A percentile compares a stretch with the other conserved stretches of the same genome.
phyloP scores from a whole-genome alignment of 2,797 vertebrate genomes.

The Chelonia mydas region DNA sequence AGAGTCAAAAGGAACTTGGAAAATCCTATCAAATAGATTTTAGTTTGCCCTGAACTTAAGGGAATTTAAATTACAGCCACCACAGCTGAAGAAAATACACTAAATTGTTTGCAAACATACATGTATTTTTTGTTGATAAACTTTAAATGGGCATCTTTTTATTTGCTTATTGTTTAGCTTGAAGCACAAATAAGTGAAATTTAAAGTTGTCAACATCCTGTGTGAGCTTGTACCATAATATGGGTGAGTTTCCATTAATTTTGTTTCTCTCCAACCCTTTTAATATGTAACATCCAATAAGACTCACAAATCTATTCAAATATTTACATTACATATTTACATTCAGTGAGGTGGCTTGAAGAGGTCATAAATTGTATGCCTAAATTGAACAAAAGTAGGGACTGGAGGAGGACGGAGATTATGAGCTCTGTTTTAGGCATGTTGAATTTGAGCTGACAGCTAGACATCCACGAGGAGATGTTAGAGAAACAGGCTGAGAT shows the following conservation, averaged over 20 bases:
- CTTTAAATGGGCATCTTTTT: not conserved
- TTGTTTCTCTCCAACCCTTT: not conserved
- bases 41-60: not conserved
- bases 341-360: conserved; percentile 57
- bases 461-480: not conserved
- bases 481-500: not conserved
- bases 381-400: conserved; percentile 19
- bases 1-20: not conserved
- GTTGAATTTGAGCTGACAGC: not conserved
- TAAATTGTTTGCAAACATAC: too few relatives aligned
- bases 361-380: conserved; percentile 9
- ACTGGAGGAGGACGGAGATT: not conserved
- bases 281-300: not conserved
- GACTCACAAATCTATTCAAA: conserved; percentile 60
- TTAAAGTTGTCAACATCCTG: not conserved
- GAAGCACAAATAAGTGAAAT: not conserved
- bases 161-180: not conserved
- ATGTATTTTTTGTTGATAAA: not conserved
- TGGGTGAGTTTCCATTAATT: not conserved
- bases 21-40: not conserved
- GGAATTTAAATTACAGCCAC: not conserved
- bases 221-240: not conserved
- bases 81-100: too few relatives aligned
- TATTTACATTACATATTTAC: conserved; percentile 71
- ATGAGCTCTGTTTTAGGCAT: not conserved